Base-by-base conservation (phyloP, 2,797 vertebrate species). In the Sternotherus odoratus region DNA sequence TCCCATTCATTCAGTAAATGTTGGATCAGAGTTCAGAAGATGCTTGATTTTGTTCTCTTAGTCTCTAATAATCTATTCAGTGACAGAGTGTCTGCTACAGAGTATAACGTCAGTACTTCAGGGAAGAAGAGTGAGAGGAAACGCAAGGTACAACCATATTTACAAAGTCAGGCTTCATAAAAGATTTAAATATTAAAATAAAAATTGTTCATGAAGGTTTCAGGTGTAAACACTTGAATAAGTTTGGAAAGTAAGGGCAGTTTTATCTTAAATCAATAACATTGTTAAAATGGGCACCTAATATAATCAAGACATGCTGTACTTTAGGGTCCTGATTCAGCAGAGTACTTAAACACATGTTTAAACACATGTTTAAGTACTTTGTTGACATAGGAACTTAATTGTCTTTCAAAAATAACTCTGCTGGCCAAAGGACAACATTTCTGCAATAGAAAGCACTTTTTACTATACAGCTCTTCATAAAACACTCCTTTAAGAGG, bases 51-150 rank as follows among this genome's bases (percentile, higher is more conserved):
- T 89, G 72, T 72, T 88, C 57, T 91, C 79, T 83, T 97, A 97
- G 95, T 97, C 96, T 95, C 92, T 74, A 79, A 57, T 95, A 97
- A 97, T 97, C 95, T 96, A 91, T 95, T 95, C 95, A 96, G 96
- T 48, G 89, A 94, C 95, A 97, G 93, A 83, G 50, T 84, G 95
- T 97, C 95, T 95, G 92, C 87, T 90, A 83, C 83, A 86, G 88
- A 93, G 26, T 87, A 95, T 86, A 21, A 36, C 77, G 26, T 87
- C 15, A 81, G 89, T 86, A 83, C 66, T 92, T 89, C 80, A 66
- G 91, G 92, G 57, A 30, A 2, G 48, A 92, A 79, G 80, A 90
- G 69, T 66, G 57, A 92, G 48, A 77, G 66, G 79, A 95, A 93
- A 90, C 1, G 1, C n/a, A 92, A 93, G 36, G 91, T 93, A 86